phyloP scores from a whole-genome alignment of 2,888 invertebrate species.

The Tenodera sinensis region DNA sequence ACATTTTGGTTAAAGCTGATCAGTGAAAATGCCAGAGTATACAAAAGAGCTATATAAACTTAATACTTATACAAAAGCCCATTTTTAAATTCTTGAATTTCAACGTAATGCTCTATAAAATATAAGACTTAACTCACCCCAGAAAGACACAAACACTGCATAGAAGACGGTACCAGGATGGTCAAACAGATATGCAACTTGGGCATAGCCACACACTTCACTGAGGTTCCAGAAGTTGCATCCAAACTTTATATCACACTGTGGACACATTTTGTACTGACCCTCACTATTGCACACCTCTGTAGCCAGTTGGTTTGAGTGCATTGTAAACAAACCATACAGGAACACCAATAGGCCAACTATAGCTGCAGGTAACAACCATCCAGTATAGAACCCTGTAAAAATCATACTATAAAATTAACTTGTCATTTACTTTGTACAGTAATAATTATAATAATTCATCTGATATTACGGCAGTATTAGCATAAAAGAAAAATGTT shows the following conservation, averaged over 20 bases:
- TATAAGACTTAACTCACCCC: slow-evolving; percentile 44
- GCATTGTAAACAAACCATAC: slow-evolving; percentile 50
- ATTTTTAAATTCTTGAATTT: background rate
- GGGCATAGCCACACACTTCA: slow-evolving; percentile 51
- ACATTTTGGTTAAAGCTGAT: no score
- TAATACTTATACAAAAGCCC: no score
- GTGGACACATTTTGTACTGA: slow-evolving; percentile 53
- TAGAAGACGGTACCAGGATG: slow-evolving; percentile 56
- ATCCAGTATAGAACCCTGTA: slow-evolving; percentile 55
- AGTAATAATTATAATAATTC: no score
- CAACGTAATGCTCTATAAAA: background rate
- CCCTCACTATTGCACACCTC: slow-evolving; percentile 49
- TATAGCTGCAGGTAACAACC: slow-evolving; percentile 53
- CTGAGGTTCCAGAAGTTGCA: slow-evolving; percentile 53
- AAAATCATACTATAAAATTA: background rate
- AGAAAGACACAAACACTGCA: slow-evolving; percentile 52
- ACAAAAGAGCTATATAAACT: no score
- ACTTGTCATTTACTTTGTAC: no score
- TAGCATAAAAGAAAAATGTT: no score
- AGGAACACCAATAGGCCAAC: slow-evolving; percentile 55
- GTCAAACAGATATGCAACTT: slow-evolving; percentile 52
- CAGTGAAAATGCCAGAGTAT: no score
- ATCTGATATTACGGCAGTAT: no score
- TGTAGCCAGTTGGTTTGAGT: slow-evolving; percentile 46
- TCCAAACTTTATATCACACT: slow-evolving; percentile 51